phyloP scores from a whole-genome alignment of 2,888 invertebrate species.

The Melinaea menophilus region DNA sequence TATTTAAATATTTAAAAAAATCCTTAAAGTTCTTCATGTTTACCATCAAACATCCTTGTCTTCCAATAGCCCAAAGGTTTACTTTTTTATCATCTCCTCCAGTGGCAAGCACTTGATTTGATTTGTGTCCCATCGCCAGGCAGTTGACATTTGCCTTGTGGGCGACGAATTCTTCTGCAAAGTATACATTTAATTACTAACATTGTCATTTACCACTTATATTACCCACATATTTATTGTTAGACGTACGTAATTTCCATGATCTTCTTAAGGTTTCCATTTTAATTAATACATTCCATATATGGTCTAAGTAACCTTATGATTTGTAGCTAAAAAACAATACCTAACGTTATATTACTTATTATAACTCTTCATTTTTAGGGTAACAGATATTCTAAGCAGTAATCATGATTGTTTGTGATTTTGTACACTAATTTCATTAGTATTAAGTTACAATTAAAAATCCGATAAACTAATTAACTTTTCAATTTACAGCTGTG shows the following conservation, averaged over 20 bases:
- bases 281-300: slow-evolving; percentile 42
- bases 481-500: slow-evolving; percentile 1
- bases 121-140: slow-evolving; percentile 92
- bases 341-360: slow-evolving; percentile 5
- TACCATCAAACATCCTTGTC: slow-evolving; percentile 97
- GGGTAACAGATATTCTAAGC: neutral
- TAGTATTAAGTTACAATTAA: no score
- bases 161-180: slow-evolving; percentile 91
- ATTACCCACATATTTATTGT: neutral
- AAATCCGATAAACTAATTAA: neutral
- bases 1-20: no score
- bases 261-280: slow-evolving; percentile 82
- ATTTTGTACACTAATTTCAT: neutral
- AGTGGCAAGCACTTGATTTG: slow-evolving; percentile 93
- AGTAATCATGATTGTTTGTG: neutral
- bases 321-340: slow-evolving; percentile 8
- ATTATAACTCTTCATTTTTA: slow-evolving; percentile 11
- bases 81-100: slow-evolving; percentile 99
- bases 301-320: slow-evolving; percentile 34
- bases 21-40: slow-evolving; percentile 36
- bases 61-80: slow-evolving; percentile 97
- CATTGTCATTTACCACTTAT: neutral
- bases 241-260: slow-evolving; percentile 89
- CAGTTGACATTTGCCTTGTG: slow-evolving; percentile 93
- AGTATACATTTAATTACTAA: slow-evolving; percentile 20